These are phyloP conservation scores for Pseudorhiza aurosa DNA, from an alignment of 30 jellyfish, hydroid and myxozoan genomes.

Conservation along the genomic window DNA sequence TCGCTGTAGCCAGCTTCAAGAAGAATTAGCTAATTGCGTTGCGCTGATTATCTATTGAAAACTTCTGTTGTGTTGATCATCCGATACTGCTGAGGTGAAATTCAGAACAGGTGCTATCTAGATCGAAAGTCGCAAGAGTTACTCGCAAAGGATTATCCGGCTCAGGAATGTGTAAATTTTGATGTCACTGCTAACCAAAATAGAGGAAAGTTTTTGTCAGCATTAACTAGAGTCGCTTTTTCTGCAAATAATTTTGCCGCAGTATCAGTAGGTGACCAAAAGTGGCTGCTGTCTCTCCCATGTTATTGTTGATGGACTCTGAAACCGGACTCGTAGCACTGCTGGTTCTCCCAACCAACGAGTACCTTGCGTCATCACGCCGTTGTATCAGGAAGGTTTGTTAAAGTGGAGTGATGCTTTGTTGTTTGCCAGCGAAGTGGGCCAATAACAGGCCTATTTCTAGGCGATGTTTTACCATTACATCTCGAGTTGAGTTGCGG, in stretches of 20 bases:
- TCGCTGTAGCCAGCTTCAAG: background rate
- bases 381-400: too few relatives aligned
- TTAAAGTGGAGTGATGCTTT: too few relatives aligned
- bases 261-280: background rate
- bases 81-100: background rate
- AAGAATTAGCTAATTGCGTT: background rate
- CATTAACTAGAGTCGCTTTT: background rate
- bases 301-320: background rate
- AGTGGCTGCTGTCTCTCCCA: too few relatives aligned
- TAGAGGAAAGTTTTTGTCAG: background rate
- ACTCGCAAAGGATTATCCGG: background rate
- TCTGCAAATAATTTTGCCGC: background rate
- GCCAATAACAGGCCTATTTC: too few relatives aligned
- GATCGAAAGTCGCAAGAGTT: background rate
- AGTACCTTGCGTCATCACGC: too few relatives aligned
- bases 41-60: background rate
- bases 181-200: background rate
- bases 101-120: background rate
- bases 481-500: too few relatives aligned
- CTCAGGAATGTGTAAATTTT: background rate
- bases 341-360: too few relatives aligned
- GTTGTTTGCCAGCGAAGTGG: too few relatives aligned
- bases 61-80: background rate
- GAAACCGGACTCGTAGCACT: too few relatives aligned
- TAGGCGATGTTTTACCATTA: too few relatives aligned